Evolutionary conservation across 2,888 invertebrate species (phyloP).

Genomic region (Aspidiotus rigidus): DNA sequence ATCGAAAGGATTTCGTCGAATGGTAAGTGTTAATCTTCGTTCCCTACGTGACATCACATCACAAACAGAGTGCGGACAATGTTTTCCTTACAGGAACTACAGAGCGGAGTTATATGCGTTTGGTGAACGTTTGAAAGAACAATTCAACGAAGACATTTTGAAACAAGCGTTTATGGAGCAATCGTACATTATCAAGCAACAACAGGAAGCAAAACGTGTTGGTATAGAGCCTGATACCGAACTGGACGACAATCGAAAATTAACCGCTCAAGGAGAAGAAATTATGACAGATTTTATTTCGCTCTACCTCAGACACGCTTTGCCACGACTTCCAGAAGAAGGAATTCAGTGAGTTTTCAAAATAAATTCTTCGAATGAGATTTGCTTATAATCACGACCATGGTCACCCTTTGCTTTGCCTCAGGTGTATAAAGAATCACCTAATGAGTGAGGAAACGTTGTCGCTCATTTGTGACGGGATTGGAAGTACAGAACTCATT

Average conservation of each 20-base stretch:
- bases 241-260: constrained; percentile 57
- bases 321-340: constrained; percentile 66
- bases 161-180: constrained; percentile 65
- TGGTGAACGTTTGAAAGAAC: constrained; percentile 72
- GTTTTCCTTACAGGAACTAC: constrained; percentile 40
- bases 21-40: too few species aligned
- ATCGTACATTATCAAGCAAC: constrained; percentile 65
- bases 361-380: not conserved
- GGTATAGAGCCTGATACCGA: constrained; percentile 56
- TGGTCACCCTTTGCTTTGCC: constrained; percentile 38
- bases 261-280: constrained; percentile 58
- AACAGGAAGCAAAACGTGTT: constrained; percentile 56
- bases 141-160: constrained; percentile 61
- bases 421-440: constrained; percentile 53
- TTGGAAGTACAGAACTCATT: constrained; percentile 77
- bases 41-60: too few species aligned
- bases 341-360: constrained; percentile 51
- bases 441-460: constrained; percentile 59
- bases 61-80: too few species aligned
- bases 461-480: constrained; percentile 58
- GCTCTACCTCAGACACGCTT: constrained; percentile 57
- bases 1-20: too few species aligned
- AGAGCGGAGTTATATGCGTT: constrained; percentile 63
- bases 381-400: not conserved
- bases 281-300: constrained; percentile 58